Conservation (phyloP, 2,888 invertebrate genomes). For the Epistrophe grossulariae region DNA sequence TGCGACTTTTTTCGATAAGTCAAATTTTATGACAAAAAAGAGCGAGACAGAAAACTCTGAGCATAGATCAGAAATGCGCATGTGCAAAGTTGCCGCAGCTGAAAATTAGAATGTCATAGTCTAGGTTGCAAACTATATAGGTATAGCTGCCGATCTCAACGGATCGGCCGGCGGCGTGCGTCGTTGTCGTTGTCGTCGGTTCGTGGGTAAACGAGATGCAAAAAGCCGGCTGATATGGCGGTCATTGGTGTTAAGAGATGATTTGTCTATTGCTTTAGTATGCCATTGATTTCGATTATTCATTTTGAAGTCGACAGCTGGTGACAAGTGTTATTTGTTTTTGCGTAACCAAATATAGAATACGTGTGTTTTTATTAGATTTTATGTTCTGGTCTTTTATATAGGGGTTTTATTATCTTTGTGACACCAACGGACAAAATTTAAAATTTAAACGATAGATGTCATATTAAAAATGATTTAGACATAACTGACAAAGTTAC, state of each 20-base stretch:
- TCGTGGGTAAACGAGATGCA: slow-evolving; percentile 57
- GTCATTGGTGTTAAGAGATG: slow-evolving; percentile 45
- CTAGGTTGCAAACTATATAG: slow-evolving; percentile 46
- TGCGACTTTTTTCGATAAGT: slow-evolving; percentile 54
- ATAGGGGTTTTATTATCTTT: background rate
- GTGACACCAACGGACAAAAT: background rate
- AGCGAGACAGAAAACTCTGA: slow-evolving; percentile 6
- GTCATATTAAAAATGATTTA: background rate
- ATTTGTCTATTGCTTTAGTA: slow-evolving; percentile 27
- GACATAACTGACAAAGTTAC: background rate
- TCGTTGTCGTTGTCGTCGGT: too few species aligned
- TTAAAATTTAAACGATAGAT: background rate
- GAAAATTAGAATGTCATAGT: slow-evolving; percentile 58
- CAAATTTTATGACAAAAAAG: slow-evolving; percentile 35
- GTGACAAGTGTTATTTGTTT: slow-evolving; percentile 36
- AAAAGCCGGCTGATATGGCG: slow-evolving; percentile 53
- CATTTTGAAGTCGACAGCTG: slow-evolving; percentile 34
- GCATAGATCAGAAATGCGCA: slow-evolving; percentile 46
- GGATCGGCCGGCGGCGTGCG: background rate
- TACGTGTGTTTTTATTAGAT: too few species aligned
- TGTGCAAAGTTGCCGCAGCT: slow-evolving; percentile 48
- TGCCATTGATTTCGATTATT: slow-evolving; percentile 32
- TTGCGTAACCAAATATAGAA: slow-evolving; percentile 3
- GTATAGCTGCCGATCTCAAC: slow-evolving; percentile 13
- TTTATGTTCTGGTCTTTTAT: background rate